phyloP scores from a whole-genome alignment of 2,888 invertebrate species.

The Sinodicranocentrus sp. region DNA sequence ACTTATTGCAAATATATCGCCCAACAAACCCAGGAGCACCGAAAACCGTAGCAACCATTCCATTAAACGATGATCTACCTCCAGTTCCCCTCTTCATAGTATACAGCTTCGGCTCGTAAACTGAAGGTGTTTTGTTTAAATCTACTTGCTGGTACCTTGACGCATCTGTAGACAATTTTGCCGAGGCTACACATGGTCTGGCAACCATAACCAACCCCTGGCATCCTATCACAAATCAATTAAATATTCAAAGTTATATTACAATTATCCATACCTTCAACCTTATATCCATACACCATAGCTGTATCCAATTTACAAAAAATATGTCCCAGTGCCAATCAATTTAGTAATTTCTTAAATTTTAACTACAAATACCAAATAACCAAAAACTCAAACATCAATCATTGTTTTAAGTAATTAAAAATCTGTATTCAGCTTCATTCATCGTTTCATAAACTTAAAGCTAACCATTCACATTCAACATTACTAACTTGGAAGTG shows the following conservation, averaged over 20 bases:
- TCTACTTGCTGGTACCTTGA: slow-evolving; percentile 49
- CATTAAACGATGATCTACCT: slow-evolving; percentile 97
- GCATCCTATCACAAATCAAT: slow-evolving; percentile 51
- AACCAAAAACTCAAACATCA: too few species aligned
- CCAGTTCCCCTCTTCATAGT: slow-evolving; percentile 89
- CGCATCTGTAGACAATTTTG: slow-evolving; percentile 65
- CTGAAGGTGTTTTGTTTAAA: slow-evolving; percentile 26
- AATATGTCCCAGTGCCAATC: too few species aligned
- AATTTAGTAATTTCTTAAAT: too few species aligned
- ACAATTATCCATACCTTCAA: too few species aligned
- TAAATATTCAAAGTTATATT: too few species aligned
- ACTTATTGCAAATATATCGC: slow-evolving; percentile 89
- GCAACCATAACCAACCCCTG: slow-evolving; percentile 59
- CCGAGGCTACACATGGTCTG: slow-evolving; percentile 58
- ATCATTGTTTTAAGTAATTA: too few species aligned
- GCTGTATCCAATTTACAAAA: neutral
- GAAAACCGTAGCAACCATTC: slow-evolving; percentile 98
- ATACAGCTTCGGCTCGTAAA: slow-evolving; percentile 71
- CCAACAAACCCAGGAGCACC: slow-evolving; percentile 95
- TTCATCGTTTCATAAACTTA: too few species aligned
- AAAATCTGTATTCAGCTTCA: too few species aligned
- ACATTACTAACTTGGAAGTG: too few species aligned
- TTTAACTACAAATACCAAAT: too few species aligned
- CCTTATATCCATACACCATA: neutral
- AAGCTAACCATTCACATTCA: too few species aligned